A percentile compares a stretch with the other conserved stretches of the same genome.
Conservation (phyloP, 1,140 invertebrate genomes). For the Condylostylus longicornis region DNA sequence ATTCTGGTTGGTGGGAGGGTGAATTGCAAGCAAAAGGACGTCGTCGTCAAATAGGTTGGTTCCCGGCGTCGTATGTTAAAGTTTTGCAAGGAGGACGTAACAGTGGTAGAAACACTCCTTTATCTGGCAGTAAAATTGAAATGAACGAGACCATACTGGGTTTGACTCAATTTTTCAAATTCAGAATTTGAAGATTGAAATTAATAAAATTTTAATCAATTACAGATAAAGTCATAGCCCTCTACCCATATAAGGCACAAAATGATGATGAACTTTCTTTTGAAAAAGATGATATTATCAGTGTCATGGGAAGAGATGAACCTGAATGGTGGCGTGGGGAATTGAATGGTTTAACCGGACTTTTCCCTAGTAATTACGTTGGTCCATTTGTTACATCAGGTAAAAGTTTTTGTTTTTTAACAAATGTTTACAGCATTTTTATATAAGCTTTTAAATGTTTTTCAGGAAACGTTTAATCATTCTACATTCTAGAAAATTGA, state of each 20-base stretch:
- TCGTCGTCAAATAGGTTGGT: slow-evolving; percentile 91
- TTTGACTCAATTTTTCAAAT: slow-evolving; percentile 8
- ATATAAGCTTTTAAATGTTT: background rate
- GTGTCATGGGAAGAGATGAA: slow-evolving; percentile 79
- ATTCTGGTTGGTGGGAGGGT: slow-evolving; percentile 98
- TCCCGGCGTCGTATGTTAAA: slow-evolving; percentile 94
- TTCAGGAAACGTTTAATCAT: too few species aligned
- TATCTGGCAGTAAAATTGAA: slow-evolving; percentile 34
- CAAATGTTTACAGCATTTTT: background rate
- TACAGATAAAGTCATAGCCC: slow-evolving; percentile 76
- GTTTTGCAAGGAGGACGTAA: slow-evolving; percentile 48
- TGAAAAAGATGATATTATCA: slow-evolving; percentile 85
- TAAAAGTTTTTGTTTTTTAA: slow-evolving; percentile 16
- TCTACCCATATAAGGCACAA: slow-evolving; percentile 84
- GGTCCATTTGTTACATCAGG: slow-evolving; percentile 31
- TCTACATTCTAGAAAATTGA: too few species aligned
- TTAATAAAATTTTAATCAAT: slow-evolving; percentile 9
- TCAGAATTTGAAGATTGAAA: background rate
- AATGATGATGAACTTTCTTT: slow-evolving; percentile 90
- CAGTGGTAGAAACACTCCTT: slow-evolving; percentile 57
- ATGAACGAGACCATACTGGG: slow-evolving; percentile 38
- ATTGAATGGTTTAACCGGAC: slow-evolving; percentile 66
- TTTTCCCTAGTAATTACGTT: slow-evolving; percentile 90
- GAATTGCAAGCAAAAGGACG: slow-evolving; percentile 94
- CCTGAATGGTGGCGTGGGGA: slow-evolving; percentile 94